Evolutionary conservation across 2,888 invertebrate species (phyloP), one percentile per base, ranked within the genome.

Genomic region (Syrista parreyssii): DNA sequence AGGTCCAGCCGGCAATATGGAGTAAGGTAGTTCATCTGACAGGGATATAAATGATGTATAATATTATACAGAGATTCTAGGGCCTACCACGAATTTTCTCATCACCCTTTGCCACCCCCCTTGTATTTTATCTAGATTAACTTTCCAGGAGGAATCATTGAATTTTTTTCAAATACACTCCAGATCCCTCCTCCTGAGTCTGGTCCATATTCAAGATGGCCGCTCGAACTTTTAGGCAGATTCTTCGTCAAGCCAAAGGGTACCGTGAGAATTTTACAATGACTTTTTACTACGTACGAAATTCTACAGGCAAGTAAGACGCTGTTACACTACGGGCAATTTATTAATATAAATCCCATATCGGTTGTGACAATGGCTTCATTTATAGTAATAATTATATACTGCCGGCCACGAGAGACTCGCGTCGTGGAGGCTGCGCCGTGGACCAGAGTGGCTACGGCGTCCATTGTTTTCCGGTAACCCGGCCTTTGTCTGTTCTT

Each of bases 401-500:
- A 76, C 76, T 68, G 76, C 71, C 32, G 79, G 78, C 73, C 72
- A 75, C 75, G 80, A 75, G 77, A 79, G 77, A 75, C 76, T 80
- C 74, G 73, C 75, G 79, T 31, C 72, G 73, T 55, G 74, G 74
- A 76, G 75, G 71, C 75, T 77, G n/a, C 74, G 74, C 74, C 68
- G 9, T 75, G 31, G 55, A 40, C 12, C 68, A 15, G 71, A 33
- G 72, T 75, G 78, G 78, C 78, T 71, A 71, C 75, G 34, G 72
- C 75, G 23, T 68, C 82, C 80, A 84, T 84, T 84, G 84, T 84
- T 84, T 83, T 84, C 79, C 75, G 79, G 76, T 81, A 78, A 79
- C 75, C 78, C 78, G 77, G 76, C 81, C 84, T 84, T 84, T 84
- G 84, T 84, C 81, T 77, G 79, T 77, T 79, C 77, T 83, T 79